Evolutionary conservation across 2,888 invertebrate genomes (phyloP).

Genomic region (Dastarcus helophoroides): DNA sequence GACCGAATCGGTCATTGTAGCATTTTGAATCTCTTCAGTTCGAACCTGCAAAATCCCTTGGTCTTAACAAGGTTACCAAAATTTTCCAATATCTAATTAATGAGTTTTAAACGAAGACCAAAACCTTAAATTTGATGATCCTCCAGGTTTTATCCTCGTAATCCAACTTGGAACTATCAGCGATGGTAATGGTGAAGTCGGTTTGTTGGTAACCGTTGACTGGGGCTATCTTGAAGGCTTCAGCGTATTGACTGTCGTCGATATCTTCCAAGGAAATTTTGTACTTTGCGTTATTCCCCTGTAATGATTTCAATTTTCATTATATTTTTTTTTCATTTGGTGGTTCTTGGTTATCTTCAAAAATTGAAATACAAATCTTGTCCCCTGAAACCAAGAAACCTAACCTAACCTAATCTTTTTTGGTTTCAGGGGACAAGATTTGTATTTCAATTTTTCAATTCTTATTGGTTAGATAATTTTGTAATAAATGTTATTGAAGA

Average conservation of each 20-base stretch:
- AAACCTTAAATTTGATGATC: slow-evolving; percentile 36
- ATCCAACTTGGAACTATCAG: slow-evolving; percentile 44
- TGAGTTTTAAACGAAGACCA: slow-evolving; percentile 1
- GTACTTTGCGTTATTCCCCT: slow-evolving; percentile 9
- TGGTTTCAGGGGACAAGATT: no score
- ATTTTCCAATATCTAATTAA: not conserved
- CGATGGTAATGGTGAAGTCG: slow-evolving; percentile 46
- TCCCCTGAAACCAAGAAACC: no score
- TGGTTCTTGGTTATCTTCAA: no score
- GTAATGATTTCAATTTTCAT: no score
- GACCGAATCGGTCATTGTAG: slow-evolving; percentile 23
- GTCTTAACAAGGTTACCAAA: no score
- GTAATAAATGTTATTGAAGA: no score
- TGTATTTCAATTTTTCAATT: no score
- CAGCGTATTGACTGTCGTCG: slow-evolving; percentile 24
- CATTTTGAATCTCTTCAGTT: slow-evolving; percentile 27
- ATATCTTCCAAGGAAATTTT: slow-evolving; percentile 1
- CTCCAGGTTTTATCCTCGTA: slow-evolving; percentile 45
- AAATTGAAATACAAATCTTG: no score
- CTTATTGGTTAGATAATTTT: no score
- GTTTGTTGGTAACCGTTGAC: slow-evolving; percentile 47
- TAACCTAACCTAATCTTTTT: no score
- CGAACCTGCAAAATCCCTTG: slow-evolving; percentile 25
- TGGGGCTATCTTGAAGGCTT: slow-evolving; percentile 50
- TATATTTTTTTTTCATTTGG: no score